These are phyloP conservation scores for Troglohyphantes excavatus DNA, from an alignment of 2,888 invertebrate species.

Conservation along the genomic window DNA sequence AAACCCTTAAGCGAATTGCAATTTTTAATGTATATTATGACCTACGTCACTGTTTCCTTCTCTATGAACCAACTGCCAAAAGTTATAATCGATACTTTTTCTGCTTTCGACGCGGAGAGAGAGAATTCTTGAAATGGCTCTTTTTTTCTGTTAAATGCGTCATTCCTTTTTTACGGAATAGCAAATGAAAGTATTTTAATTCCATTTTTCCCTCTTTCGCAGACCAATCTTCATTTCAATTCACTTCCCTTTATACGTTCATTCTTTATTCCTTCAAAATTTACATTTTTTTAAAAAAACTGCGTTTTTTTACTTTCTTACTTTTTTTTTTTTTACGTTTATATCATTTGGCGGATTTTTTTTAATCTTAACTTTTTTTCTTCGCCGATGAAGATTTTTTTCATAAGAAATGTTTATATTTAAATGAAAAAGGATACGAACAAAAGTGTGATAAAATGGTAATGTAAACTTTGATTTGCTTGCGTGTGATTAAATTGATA, in stretches of 20 bases:
- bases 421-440: neutral
- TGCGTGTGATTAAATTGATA: too few species aligned
- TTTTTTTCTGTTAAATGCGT: neutral
- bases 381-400: neutral
- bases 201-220: slow-evolving; percentile 5
- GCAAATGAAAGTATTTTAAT: slow-evolving; percentile 55
- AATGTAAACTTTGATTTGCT: neutral
- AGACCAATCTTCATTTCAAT: slow-evolving; percentile 56
- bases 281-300: neutral
- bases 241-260: slow-evolving; percentile 13
- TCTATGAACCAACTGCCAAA: neutral
- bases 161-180: slow-evolving; percentile 4
- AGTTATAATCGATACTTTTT: neutral
- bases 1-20: too few species aligned
- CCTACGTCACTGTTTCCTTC: too few species aligned
- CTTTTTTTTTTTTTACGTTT: slow-evolving; percentile 2
- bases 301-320: slow-evolving; percentile 7
- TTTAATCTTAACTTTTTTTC: neutral
- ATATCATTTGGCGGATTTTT: neutral
- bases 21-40: too few species aligned
- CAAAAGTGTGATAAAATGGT: slow-evolving; percentile 30
- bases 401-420: neutral
- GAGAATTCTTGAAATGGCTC: slow-evolving; percentile 13
- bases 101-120: too few species aligned
- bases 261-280: slow-evolving; percentile 8